A percentile compares a stretch with the other conserved stretches of the same genome.
Evolutionary conservation across 2,888 invertebrate genomes (phyloP).

Genomic region (Formica aserva): DNA sequence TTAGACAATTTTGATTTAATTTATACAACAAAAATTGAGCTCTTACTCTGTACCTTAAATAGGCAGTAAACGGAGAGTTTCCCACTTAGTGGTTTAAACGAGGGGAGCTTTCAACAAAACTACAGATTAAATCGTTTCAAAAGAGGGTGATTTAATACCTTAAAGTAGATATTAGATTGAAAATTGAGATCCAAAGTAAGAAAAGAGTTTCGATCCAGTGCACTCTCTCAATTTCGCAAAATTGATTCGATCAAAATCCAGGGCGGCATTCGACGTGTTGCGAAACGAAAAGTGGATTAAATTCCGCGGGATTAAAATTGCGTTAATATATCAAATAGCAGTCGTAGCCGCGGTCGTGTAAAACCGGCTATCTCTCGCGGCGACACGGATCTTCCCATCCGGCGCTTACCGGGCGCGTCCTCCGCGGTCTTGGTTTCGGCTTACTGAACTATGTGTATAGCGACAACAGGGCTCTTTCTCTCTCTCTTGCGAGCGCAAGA

Average conservation of each 20-base stretch:
- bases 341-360: neutral
- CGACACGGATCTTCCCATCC: constrained; percentile 36
- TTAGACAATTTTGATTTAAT: neutral
- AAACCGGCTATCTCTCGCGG: constrained; percentile 22
- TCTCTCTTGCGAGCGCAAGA: neutral
- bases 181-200: neutral
- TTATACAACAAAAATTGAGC: neutral
- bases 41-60: neutral
- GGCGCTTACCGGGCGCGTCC: constrained; percentile 32
- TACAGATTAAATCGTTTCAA: neutral
- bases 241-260: neutral
- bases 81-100: neutral
- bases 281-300: neutral
- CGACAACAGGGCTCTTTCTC: constrained; percentile 51
- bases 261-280: neutral
- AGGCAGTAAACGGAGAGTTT: neutral
- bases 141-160: neutral
- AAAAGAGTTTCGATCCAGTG: neutral
- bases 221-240: neutral
- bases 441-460: constrained; percentile 74
- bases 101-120: neutral
- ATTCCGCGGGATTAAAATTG: constrained; percentile 8
- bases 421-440: constrained; percentile 74
- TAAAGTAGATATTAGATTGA: neutral
- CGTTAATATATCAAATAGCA: constrained; percentile 17